Evolutionary conservation across 1,140 invertebrate genomes (phyloP).

Genomic region (Cylas formicarius): DNA sequence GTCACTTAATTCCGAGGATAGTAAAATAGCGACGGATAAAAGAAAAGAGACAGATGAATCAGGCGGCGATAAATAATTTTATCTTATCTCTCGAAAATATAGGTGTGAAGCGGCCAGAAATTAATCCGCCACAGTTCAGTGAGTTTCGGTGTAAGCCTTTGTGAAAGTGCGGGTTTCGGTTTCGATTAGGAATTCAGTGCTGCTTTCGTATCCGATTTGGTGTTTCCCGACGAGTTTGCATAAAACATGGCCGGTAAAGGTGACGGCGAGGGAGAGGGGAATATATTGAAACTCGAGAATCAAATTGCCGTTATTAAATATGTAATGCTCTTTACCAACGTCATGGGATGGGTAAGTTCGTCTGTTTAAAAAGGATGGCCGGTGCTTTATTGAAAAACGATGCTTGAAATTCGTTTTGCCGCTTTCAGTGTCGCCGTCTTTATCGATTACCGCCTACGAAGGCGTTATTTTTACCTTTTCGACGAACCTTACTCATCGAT

Average conservation of each 20-base stretch:
- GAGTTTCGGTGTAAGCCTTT: neutral
- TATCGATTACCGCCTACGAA: too few species aligned
- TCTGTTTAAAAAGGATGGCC: too few species aligned
- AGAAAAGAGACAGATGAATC: neutral
- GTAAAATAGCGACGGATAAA: too few species aligned
- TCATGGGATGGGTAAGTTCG: constrained; percentile 39
- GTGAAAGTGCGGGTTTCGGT: neutral
- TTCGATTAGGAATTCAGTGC: neutral
- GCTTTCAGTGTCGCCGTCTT: too few species aligned
- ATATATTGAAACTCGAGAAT: constrained; percentile 33
- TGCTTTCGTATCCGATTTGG: neutral
- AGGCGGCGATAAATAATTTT: constrained; percentile 3
- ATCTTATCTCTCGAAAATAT: neutral
- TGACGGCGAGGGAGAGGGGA: constrained; percentile 34
- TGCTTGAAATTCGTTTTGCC: too few species aligned
- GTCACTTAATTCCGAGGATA: too few species aligned
- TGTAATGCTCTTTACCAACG: constrained; percentile 36
- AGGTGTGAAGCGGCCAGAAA: neutral
- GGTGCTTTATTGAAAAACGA: too few species aligned
- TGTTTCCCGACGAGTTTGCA: neutral
- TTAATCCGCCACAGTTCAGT: neutral
- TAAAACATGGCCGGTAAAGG: constrained; percentile 36
- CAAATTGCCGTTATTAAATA: constrained; percentile 39
- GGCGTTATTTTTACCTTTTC: too few species aligned
- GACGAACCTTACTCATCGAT: too few species aligned